A percentile compares a stretch with the other conserved stretches of the same genome.
Conservation (phyloP, 2,797 vertebrate species). For the Malurus leucopterus region DNA sequence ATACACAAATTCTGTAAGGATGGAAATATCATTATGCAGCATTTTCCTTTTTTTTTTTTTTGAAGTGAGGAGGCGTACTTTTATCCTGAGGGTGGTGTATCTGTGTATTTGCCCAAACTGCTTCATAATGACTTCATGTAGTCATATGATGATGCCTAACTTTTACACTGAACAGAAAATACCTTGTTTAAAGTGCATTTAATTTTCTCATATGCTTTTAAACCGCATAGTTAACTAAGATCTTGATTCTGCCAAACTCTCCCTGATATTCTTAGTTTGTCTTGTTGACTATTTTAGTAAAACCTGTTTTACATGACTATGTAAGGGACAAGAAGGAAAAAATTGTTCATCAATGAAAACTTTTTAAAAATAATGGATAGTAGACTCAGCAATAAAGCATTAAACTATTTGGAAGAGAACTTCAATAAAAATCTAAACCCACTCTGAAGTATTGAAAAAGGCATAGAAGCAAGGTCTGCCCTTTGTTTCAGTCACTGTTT, state of each 20-base stretch:
- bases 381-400: background rate
- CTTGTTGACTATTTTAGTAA: background rate
- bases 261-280: background rate
- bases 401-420: background rate
- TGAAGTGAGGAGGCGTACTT: background rate
- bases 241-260: background rate
- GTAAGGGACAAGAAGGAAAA: background rate
- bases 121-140: background rate
- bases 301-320: background rate
- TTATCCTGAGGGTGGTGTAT: background rate
- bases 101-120: background rate
- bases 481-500: slow-evolving; percentile 14
- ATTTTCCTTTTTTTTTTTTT: background rate
- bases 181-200: background rate
- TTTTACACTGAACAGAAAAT: background rate
- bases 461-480: background rate
- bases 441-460: background rate
- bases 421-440: background rate
- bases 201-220: background rate
- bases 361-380: background rate
- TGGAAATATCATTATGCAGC: background rate
- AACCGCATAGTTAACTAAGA: background rate
- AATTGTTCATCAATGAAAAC: background rate
- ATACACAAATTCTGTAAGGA: background rate
- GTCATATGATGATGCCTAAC: background rate